These are phyloP conservation scores for Thalassophryne amazonica DNA, from an alignment of 2,797 vertebrate species.

Conservation along the genomic window DNA sequence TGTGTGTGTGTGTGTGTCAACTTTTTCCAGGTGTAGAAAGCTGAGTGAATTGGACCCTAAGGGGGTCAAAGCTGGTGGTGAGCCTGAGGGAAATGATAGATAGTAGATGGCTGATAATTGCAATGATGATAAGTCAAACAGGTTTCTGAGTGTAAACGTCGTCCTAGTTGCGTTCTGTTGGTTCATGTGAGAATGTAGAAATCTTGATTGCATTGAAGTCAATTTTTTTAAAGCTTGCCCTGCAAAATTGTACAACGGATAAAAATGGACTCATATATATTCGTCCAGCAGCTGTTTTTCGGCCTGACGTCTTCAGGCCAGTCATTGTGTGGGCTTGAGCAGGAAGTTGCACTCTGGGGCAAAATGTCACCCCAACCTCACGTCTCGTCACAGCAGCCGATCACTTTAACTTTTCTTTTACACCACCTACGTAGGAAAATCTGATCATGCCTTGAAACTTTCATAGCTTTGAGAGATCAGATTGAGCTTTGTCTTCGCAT, in stretches of 20 bases:
- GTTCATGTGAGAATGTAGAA: neutral
- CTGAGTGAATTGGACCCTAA: slow-evolving; percentile 27
- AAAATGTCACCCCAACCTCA: slow-evolving; percentile 73
- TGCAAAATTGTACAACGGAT: neutral
- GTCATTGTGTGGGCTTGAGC: slow-evolving; percentile 81
- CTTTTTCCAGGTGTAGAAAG: slow-evolving; percentile 24
- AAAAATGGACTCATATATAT: slow-evolving; percentile 3
- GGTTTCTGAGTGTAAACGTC: slow-evolving; percentile 24
- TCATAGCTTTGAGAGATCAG: slow-evolving; percentile 67
- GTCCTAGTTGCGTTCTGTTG: neutral
- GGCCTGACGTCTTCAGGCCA: slow-evolving; percentile 38
- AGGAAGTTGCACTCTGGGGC: slow-evolving; percentile 86
- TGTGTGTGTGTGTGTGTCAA: slow-evolving; percentile 20
- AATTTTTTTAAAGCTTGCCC: neutral
- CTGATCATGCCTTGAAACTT: slow-evolving; percentile 67
- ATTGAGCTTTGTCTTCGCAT: slow-evolving; percentile 44
- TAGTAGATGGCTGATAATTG: slow-evolving; percentile 29
- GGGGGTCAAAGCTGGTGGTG: slow-evolving; percentile 35
- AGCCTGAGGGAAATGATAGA: slow-evolving; percentile 28
- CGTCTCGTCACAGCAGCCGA: slow-evolving; percentile 56
- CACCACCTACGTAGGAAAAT: slow-evolving; percentile 97
- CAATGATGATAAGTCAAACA: slow-evolving; percentile 44
- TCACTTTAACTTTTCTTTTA: slow-evolving; percentile 58
- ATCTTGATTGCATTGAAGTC: neutral
- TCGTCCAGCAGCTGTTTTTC: slow-evolving; percentile 51